Base-by-base conservation (phyloP, 2,888 invertebrate genomes). In the Ctena decussata region DNA sequence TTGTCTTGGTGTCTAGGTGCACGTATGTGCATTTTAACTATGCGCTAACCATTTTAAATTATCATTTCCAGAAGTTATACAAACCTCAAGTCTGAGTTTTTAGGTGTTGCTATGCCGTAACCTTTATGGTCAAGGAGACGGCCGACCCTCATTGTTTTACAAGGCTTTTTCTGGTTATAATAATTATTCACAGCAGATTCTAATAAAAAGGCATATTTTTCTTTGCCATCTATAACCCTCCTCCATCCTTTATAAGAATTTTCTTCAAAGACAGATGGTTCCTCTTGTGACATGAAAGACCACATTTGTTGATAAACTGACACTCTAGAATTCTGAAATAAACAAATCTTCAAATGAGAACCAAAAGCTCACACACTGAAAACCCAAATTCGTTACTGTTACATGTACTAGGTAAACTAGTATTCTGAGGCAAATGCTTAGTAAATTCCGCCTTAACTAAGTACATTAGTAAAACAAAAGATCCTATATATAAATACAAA, bases 31-130 rank as follows among this genome's bases (percentile, higher is more conserved):
- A n/a, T n/a, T n/a, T n/a, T n/a, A n/a, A n/a, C n/a, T n/a, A n/a
- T n/a, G n/a, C n/a, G n/a, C n/a, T n/a, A n/a, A n/a, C n/a, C n/a
- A n/a, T n/a, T n/a, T n/a, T n/a, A n/a, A n/a, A n/a, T n/a, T n/a
- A n/a, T n/a, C n/a, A n/a, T n/a, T n/a, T n/a, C n/a, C n/a, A n/a
- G n/a, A 46, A 12, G 46, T 1, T 1, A 37, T 15, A 30, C 71
- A 73, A 65, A 94, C 94, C 91, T 91, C 27, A 93, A 82, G 39
- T 91, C 89, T 24, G 91, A 92, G n/a, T 88, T 86, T 65, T 98
- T 97, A 6, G 98, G 97, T 76, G 98, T 99, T 49, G 98, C 99
- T 46, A 99, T 97, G 24, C 99, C 99, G 95, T 99, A 99, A 87
- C 99, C 98, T 95, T 98, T 98, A 69, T 96, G 96, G 91, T 96